A percentile compares a stretch with the other conserved stretches of the same genome.
These are phyloP conservation scores for Pseudomyrmex concolor DNA, from an alignment of 1,140 invertebrate genomes.

Conservation along the genomic window DNA sequence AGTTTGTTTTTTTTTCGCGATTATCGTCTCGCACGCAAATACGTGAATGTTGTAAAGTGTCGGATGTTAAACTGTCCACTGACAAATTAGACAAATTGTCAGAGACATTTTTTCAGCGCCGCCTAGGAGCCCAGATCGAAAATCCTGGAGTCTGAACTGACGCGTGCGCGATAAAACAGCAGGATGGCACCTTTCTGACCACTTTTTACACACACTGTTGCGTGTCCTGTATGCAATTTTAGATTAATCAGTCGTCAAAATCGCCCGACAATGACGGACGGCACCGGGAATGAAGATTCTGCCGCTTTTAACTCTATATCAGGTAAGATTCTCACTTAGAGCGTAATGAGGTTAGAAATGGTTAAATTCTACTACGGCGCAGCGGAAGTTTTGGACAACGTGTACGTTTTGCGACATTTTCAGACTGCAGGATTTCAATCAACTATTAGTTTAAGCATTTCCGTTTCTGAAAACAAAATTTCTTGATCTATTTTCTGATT, in stretches of 20 bases:
- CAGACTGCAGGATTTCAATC: not conserved
- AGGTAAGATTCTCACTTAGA: constrained; percentile 39
- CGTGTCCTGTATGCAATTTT: constrained; percentile 21
- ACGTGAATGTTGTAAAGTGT: no score
- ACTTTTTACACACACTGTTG: not conserved
- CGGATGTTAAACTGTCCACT: no score
- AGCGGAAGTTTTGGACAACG: constrained; percentile 18
- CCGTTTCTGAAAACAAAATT: not conserved
- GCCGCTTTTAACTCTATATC: constrained; percentile 54
- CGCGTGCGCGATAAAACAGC: no score
- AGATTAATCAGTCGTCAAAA: not conserved
- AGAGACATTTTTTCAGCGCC: no score
- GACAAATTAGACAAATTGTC: no score
- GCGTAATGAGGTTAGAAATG: constrained; percentile 59
- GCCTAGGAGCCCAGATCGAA: no score
- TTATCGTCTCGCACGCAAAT: no score
- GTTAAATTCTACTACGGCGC: constrained; percentile 24
- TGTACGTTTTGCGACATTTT: not conserved
- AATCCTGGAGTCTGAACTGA: no score
- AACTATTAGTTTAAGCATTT: not conserved
- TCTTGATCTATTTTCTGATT: not conserved
- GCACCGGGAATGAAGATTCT: constrained; percentile 44
- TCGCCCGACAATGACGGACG: constrained; percentile 62
- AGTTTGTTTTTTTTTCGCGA: no score
- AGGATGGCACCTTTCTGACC: no score